phyloP scores from a whole-genome alignment of 2,888 invertebrate genomes.

The Mesoligia furuncula region DNA sequence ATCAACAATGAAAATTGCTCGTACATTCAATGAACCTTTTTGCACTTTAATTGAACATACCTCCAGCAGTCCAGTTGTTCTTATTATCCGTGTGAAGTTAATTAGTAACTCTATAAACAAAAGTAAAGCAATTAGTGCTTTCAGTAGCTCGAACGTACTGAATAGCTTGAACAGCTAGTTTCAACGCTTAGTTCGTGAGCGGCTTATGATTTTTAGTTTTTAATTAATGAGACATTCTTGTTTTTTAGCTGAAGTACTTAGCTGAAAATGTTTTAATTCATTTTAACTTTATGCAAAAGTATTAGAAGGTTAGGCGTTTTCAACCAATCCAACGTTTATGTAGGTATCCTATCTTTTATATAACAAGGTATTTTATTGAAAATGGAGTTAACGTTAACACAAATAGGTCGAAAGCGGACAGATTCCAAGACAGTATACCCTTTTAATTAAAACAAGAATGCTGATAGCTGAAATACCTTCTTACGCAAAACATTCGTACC shows the following conservation, averaged over 20 bases:
- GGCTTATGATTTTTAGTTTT: constrained; percentile 20
- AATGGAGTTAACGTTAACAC: constrained; percentile 15
- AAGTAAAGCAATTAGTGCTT: constrained; percentile 34
- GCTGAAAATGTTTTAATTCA: background rate
- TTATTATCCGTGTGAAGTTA: constrained; percentile 8
- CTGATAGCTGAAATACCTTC: constrained; percentile 45
- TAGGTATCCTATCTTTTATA: background rate
- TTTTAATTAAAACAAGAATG: constrained; percentile 58
- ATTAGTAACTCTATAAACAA: constrained; percentile 27
- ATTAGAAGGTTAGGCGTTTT: background rate
- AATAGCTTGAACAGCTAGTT: constrained; percentile 21
- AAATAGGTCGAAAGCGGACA: constrained; percentile 37
- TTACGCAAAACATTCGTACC: constrained; percentile 51
- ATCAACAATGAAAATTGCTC: background rate
- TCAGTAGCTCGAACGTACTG: constrained; percentile 35
- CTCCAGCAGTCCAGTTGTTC: background rate
- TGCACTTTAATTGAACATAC: background rate
- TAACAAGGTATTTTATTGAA: constrained; percentile 25
- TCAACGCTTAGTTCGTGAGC: constrained; percentile 11
- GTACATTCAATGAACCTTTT: background rate
- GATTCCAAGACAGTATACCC: constrained; percentile 37
- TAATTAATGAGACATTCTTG: background rate
- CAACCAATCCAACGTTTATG: background rate
- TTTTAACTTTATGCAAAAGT: background rate
- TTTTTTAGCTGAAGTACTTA: background rate